Conservation (phyloP, 1,140 invertebrate genomes). For the Chironomus striatipennis region DNA sequence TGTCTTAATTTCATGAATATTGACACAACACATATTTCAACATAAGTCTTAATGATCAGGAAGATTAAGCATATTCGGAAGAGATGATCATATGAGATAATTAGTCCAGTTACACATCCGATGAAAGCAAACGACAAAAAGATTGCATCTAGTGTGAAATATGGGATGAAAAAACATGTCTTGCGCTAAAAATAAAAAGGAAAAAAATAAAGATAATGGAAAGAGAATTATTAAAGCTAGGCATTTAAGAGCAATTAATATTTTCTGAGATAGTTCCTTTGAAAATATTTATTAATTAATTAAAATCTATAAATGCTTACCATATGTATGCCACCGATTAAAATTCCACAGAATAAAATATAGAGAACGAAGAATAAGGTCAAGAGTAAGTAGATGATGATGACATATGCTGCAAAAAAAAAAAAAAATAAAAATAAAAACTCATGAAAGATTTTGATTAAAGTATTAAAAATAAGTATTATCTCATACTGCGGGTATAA, state of each 20-base stretch:
- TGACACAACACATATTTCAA: not conserved
- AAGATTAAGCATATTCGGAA: not conserved
- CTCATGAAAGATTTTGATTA: not conserved
- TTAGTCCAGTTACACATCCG: not conserved
- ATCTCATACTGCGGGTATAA: not conserved
- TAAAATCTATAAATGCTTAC: not conserved
- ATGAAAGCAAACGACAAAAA: not conserved
- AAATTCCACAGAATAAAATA: not conserved
- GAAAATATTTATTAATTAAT: not conserved
- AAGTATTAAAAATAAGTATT: not conserved
- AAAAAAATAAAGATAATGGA: not conserved
- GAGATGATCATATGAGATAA: not conserved
- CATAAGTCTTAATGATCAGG: not conserved
- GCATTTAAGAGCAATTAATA: too few relatives aligned
- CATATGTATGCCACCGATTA: not conserved
- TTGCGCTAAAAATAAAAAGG: conserved; percentile 1
- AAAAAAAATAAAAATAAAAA: too few relatives aligned
- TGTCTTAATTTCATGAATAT: not conserved
- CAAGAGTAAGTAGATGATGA: not conserved
- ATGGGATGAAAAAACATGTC: conserved; percentile 13
- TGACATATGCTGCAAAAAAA: not conserved
- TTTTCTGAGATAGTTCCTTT: too few relatives aligned
- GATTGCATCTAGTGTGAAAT: not conserved
- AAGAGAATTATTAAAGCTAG: not conserved
- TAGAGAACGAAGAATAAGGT: not conserved